Base-by-base conservation (phyloP, 1,140 invertebrate genomes). In the Meloidogyne hapla region DNA sequence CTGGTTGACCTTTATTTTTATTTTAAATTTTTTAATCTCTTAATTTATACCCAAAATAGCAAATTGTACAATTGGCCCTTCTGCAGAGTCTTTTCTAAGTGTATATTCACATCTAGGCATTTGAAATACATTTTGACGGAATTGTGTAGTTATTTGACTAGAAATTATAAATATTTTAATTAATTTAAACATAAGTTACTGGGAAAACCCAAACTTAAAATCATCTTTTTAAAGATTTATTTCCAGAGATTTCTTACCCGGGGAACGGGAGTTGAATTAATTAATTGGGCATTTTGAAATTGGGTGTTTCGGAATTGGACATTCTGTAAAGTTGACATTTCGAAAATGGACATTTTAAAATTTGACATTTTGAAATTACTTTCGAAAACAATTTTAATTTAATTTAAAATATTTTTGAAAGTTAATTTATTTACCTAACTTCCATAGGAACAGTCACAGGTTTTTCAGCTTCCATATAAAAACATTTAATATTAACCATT, bases 391-490 rank as follows among this genome's bases (percentile, higher is more conserved):
- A n/a, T 38, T 38, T 73, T 38, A 4, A 9, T 42, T 42, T 42
- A 12, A 42, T 13, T 42, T 42, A 42, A 42, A 42, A 42, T 70
- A 13, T 56, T 5, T 12, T 68, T n/a, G n/a, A n/a, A n/a, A n/a
- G n/a, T n/a, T n/a, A n/a, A n/a, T n/a, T n/a, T n/a, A n/a, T n/a
- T 69, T 21, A 86, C 84, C 84, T 85, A 33, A 86, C 85, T 80
- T 87, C 86, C 61, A 86, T 61, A 18, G 84, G 86, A 15, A 82
- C 80, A n/a, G 81, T 82, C 0, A 86, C 85, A 45, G 75, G 67
- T 48, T 86, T 86, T 21, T 86, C 85, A 4, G 85, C 86, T 80
- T 86, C 85, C 85, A 86, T 86, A 71, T 86, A 86, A 77, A 86
- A 86, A 67, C 85, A 86, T 80, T 86, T 85, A 40, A 86, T 79